Conservation (phyloP, 1,140 invertebrate species). For the Cepaea nemoralis region DNA sequence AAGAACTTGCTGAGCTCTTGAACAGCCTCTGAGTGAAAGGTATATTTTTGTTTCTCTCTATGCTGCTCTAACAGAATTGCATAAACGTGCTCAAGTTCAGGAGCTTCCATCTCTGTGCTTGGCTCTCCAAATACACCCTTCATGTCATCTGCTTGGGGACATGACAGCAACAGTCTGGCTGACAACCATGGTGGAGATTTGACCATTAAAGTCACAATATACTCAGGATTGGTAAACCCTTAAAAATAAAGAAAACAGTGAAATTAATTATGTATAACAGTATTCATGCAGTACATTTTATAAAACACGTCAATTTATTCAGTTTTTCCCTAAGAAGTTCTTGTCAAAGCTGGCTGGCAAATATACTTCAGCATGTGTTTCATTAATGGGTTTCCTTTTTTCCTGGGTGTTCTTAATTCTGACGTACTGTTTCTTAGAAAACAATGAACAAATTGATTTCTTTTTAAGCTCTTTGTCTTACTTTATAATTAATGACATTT, state of each 20-base stretch:
- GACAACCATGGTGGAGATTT: slow-evolving; percentile 45
- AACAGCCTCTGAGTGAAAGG: slow-evolving; percentile 47
- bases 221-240: slow-evolving; percentile 48
- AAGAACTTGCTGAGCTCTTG: slow-evolving; percentile 46
- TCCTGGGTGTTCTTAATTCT: no score
- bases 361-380: no score
- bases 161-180: slow-evolving; percentile 46
- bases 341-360: no score
- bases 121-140: slow-evolving; percentile 37
- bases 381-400: no score
- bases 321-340: no score
- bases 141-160: slow-evolving; percentile 42
- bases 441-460: no score
- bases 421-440: no score
- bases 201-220: slow-evolving; percentile 44
- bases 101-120: background rate
- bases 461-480: no score
- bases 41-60: slow-evolving; percentile 41
- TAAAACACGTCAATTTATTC: no score
- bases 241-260: background rate
- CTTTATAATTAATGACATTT: no score
- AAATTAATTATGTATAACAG: background rate
- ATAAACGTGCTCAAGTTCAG: slow-evolving; percentile 27
- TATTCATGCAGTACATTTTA: no score
- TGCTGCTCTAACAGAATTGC: slow-evolving; percentile 31